Evolutionary conservation across 2,888 invertebrate species (phyloP), one percentile per base, ranked within the genome.

Genomic region (Tanytarsus gracilentus): DNA sequence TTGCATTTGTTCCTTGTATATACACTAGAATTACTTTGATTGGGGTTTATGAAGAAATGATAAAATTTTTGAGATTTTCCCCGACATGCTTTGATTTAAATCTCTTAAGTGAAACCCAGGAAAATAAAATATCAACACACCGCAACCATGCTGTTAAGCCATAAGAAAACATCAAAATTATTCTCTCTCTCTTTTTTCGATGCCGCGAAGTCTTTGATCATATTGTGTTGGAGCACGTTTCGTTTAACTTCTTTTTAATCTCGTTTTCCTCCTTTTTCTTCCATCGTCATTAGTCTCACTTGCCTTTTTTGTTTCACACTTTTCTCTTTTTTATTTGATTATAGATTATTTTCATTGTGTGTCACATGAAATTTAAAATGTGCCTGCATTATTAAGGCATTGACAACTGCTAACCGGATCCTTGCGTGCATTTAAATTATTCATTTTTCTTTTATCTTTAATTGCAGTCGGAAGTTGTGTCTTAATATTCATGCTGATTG

Each of bases 391-490:
- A n/a, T n/a, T n/a, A n/a, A n/a, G n/a, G n/a, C n/a, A n/a, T n/a
- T n/a, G n/a, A n/a, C n/a, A n/a, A n/a, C n/a, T n/a, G n/a, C n/a
- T 44, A 44, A 44, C 44, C 44, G 44, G 44, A 44, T 44, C 18
- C 44, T 44, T 21, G 9, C 44, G 11, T 44, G 18, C 21, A 23
- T 44, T 44, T 21, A 23, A 44, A 18, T 4, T 39, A n/a, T 36
- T 36, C 18, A 23, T 44, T 18, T 21, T 23, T 44, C n/a, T 44
- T 36, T 44, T 44, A 44, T 44, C 21, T 18, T 44, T 11, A 44
- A 23, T 82, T 83, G 36, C 82, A 91, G 91, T 88, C 70, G 85
- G 86, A 60, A 79, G 88, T 69, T 79, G 86, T 8, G 84, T 90
- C 65, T 75, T 90, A 63, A 77, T 82, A 64, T 83, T 87, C 68